phyloP scores from a whole-genome alignment of 2,797 vertebrate genomes.

The Intellagama lesueurii region DNA sequence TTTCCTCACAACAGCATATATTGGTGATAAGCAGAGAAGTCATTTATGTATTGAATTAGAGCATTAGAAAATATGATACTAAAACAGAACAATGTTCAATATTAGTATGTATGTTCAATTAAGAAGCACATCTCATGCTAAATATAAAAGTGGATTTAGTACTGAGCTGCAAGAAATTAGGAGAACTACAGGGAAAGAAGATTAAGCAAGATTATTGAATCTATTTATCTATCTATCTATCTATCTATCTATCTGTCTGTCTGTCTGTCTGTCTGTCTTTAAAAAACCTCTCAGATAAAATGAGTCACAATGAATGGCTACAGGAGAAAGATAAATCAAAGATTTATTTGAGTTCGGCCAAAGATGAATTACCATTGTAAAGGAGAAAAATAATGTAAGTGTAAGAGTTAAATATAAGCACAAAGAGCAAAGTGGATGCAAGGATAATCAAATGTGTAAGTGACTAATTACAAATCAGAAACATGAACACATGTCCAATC shows the following conservation, averaged over 20 bases:
- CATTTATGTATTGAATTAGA: conserved; percentile 8
- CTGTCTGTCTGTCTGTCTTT: background rate
- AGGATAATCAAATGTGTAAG: conserved; percentile 48
- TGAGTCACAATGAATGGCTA: conserved; percentile 26
- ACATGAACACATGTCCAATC: conserved; percentile 43
- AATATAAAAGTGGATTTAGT: conserved; percentile 33
- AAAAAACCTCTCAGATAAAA: background rate
- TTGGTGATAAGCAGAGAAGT: background rate
- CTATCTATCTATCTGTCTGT: background rate
- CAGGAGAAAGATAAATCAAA: conserved; percentile 14
- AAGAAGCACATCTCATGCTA: conserved; percentile 17
- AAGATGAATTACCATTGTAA: conserved; percentile 39
- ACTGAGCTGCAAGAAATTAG: conserved; percentile 31
- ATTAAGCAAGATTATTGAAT: conserved; percentile 20
- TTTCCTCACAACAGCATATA: background rate
- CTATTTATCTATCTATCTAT: no score
- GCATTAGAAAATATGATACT: conserved; percentile 19
- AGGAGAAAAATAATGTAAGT: conserved; percentile 3
- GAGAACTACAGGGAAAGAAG: conserved; percentile 20
- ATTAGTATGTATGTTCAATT: conserved; percentile 41
- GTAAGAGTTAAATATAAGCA: conserved; percentile 46
- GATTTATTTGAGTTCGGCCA: conserved; percentile 33
- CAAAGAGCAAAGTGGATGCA: background rate
- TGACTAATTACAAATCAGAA: conserved; percentile 52
- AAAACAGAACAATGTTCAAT: conserved; percentile 4